Conservation (phyloP, 2,113 vertebrate genomes). For the Propithecus coquereli region DNA sequence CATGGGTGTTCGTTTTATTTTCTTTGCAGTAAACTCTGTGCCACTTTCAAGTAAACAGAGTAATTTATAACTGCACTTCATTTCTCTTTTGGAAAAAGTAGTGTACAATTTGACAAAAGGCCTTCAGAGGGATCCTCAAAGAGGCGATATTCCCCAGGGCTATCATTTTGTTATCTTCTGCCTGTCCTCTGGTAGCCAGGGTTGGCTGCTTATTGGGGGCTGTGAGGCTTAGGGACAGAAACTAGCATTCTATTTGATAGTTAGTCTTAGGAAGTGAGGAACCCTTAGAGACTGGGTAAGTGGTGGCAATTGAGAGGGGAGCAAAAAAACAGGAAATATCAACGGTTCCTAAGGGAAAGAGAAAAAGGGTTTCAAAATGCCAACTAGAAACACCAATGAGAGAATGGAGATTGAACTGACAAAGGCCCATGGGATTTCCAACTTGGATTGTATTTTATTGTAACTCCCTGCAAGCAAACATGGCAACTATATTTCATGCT, state of each 20-base stretch:
- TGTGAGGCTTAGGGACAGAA: not conserved
- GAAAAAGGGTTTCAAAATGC: not conserved
- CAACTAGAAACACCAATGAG: not conserved
- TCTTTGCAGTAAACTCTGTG: not conserved
- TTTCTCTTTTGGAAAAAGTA: not conserved
- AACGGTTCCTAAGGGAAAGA: not conserved
- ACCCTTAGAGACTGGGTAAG: not conserved
- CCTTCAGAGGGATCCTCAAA: not conserved
- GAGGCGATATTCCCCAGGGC: accelerated
- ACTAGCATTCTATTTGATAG: not conserved
- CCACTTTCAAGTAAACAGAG: not conserved
- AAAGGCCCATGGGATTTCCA: not conserved
- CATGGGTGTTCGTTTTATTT: too few relatives aligned
- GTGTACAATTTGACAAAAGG: not conserved
- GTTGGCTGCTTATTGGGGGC: not conserved
- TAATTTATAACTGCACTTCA: not conserved
- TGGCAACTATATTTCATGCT: not conserved
- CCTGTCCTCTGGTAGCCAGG: not conserved
- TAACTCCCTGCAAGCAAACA: not conserved
- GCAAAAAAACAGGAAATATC: not conserved
- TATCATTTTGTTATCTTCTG: not conserved
- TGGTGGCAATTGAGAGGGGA: not conserved
- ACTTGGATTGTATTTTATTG: not conserved
- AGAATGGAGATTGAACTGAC: not conserved
- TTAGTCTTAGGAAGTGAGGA: not conserved